Conservation (phyloP, 2,797 vertebrate species). For the Momotus momota region DNA sequence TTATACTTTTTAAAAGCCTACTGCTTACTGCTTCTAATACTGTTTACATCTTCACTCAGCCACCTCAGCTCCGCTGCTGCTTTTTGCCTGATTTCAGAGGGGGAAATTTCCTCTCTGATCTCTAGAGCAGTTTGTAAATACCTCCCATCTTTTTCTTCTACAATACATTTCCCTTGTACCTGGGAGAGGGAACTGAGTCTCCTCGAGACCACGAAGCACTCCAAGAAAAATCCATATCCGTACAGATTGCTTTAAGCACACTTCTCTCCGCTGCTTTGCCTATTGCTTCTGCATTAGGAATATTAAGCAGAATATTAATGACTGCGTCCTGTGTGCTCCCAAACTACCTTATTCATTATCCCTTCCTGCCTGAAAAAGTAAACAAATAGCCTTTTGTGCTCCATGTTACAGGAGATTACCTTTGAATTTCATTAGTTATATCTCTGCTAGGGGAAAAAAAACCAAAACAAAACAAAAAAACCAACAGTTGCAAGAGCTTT, state of each 20-base stretch:
- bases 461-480: too few species aligned
- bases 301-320: conserved; percentile 54
- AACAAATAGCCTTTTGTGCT: conserved; percentile 58
- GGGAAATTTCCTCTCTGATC: conserved; percentile 55
- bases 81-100: conserved; percentile 30
- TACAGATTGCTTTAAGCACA: not conserved
- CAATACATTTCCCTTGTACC: not conserved
- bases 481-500: not conserved
- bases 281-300: not conserved
- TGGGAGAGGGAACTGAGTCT: not conserved
- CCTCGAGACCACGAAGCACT: not conserved
- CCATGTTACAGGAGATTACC: conserved; percentile 24
- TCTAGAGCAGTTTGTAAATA: conserved; percentile 37
- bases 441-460: not conserved
- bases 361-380: conserved; percentile 52
- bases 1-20: conserved; percentile 66
- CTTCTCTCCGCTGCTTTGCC: not conserved
- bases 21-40: conserved; percentile 62
- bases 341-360: conserved; percentile 50
- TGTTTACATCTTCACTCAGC: conserved; percentile 59
- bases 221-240: not conserved
- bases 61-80: conserved; percentile 49
- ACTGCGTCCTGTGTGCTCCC: conserved; percentile 8
- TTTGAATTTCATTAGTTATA: not conserved
- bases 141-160: not conserved